Base-by-base conservation (phyloP, 2,888 invertebrate species). In the Liposcelis brunnea region DNA sequence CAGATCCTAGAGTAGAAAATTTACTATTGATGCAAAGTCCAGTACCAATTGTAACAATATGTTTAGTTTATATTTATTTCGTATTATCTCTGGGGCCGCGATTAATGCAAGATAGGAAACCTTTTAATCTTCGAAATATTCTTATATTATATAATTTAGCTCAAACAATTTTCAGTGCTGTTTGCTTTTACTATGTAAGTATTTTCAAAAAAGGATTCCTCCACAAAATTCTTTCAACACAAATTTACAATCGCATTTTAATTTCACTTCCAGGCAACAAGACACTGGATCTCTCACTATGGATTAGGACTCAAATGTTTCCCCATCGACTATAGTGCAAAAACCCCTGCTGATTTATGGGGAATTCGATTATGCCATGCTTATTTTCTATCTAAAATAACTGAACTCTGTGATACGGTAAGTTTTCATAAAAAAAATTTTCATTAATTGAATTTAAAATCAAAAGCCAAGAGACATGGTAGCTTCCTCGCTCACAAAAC, bases 391-490 rank as follows among this genome's bases (percentile, higher is more conserved):
- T 14, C 40, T 6, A 40, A 40, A 19, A 40, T 40, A 6, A 19
- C 18, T 19, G 40, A 40, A 40, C 19, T 40, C n/a, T 14, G 12
- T n/a, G 40, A 40, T 19, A 40, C 40, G 15, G 40, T 40, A 40
- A 40, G 40, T 40, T 6, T 21, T 6, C 10, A 15, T 7, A 7
- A 16, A 7, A 35, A 35, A 15, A 15, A 16, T 6, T 16, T 15
- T 7, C 10, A 16, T 35, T 16, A 35, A 7, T 4, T 7, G 14
- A 14, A 35, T 15, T 35, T 35, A 35, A 35, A 35, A 15, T 7
- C 4, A 35, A 35, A 35, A 35, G n/a, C n/a, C n/a, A n/a, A n/a
- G n/a, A n/a, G n/a, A n/a, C n/a, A n/a, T n/a, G n/a, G n/a, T n/a
- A n/a, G n/a, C n/a, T 26, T 26, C 8, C 26, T 26, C 26, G 26